A percentile compares a stretch with the other conserved stretches of the same genome.
Conservation (phyloP, 2,113 vertebrate genomes). For the Oophaga pumilio region DNA sequence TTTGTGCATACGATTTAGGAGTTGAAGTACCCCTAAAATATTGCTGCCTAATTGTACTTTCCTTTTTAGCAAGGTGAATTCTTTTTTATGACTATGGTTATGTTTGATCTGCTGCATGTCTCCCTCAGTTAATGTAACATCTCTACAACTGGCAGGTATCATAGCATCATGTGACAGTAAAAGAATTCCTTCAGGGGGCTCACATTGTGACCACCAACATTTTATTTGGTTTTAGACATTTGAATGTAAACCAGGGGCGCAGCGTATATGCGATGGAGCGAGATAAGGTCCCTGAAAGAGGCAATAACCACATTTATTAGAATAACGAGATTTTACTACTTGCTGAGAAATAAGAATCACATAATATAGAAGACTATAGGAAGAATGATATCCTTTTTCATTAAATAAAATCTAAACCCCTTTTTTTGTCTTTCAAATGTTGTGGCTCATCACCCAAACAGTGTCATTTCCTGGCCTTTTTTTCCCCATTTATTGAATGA, state of each 20-base stretch:
- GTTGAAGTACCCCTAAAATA: not conserved
- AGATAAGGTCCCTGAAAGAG: not conserved
- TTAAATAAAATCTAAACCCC: too few species aligned
- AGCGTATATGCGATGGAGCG: not conserved
- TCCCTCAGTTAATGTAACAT: slow-evolving; percentile 6
- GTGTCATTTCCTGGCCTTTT: not conserved
- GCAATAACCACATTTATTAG: not conserved
- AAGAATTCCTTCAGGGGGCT: slow-evolving; percentile 10
- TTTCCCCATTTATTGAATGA: not conserved
- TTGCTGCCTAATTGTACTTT: not conserved
- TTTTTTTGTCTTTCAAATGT: not conserved
- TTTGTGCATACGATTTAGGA: not conserved
- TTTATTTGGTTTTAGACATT: slow-evolving; percentile 23
- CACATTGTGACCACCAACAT: slow-evolving; percentile 34
- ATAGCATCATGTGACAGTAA: slow-evolving; percentile 1
- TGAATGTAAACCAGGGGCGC: slow-evolving; percentile 1
- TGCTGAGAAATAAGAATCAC: not conserved
- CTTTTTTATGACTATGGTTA: not conserved
- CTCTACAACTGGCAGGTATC: not conserved
- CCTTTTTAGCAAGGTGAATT: not conserved
- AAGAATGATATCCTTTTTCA: too few species aligned
- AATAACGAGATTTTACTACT: not conserved
- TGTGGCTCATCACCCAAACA: not conserved
- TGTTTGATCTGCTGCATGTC: not conserved
- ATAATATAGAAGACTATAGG: too few species aligned